Base-by-base conservation (phyloP, 2,113 vertebrate genomes). In the Etheostoma cragini region DNA sequence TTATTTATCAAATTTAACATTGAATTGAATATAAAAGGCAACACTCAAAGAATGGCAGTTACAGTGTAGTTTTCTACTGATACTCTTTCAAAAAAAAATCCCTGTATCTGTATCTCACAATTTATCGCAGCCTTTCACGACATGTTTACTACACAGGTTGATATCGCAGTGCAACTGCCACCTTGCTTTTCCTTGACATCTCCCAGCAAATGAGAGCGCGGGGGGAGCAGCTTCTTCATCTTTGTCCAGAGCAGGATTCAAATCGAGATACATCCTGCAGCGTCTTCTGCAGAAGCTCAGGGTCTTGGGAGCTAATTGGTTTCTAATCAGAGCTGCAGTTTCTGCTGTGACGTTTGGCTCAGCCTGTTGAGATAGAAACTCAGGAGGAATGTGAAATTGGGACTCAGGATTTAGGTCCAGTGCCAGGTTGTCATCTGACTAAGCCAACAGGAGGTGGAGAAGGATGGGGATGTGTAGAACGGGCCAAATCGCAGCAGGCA, bases 271-370 rank as follows among this genome's bases (percentile, higher is more conserved):
- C 61, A 60, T 63, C 72, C 71, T 54, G 68, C 86, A 45, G 83
- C 79, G n/a, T 85, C 42, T 57, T 66, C 76, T 70, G 64, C 66
- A 35, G 63, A 53, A 64, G 81, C 77, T 54, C 45, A 19, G 3
- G 71, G 80, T 89, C 80, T 65, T 53, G 58, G 66, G 67, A 76
- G 87, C 87, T 90, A 90, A 93, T 90, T 92, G 91, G 68, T 89
- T 90, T 89, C 83, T 93, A 88, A 92, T 92, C 88, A 90, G 85
- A 73, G 85, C 81, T 49, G 68, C 80, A 30, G 63, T 57, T 89
- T 83, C 54, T 46, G 68, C 42, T 8, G 53, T 33, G 72, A 53
- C 14, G 19, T 68, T 82, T 53, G 2, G 61, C 86, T 82, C 84
- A 72, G 78, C 68, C 72, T 81, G 71, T 69, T 47, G 42, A 65